Percentiles rank a stretch among this genome's conserved stretches.
These are phyloP conservation scores for Astyanax mexicanus DNA, from an alignment of 2,797 vertebrate species.

Conservation along the genomic window DNA sequence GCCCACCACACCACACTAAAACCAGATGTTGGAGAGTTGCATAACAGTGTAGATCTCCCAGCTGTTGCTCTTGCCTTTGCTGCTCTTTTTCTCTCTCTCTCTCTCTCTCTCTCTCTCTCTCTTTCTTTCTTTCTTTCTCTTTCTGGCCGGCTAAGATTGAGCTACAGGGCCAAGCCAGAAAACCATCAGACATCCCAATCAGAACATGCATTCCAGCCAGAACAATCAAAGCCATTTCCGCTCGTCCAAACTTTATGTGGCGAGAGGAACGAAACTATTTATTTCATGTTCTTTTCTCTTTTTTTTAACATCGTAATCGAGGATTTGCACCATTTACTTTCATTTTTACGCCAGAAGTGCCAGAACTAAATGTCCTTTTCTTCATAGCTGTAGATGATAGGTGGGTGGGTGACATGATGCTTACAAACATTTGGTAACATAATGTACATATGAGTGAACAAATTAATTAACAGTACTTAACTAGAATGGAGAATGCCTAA, in stretches of 20 bases:
- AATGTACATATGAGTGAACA: no score
- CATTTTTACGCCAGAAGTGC: not conserved
- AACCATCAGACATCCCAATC: slow-evolving; percentile 31
- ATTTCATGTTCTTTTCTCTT: not conserved
- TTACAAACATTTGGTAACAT: no score
- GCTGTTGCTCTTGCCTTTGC: no score
- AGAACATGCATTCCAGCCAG: slow-evolving; percentile 20
- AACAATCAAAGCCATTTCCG: slow-evolving; percentile 19
- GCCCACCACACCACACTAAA: slow-evolving; percentile 65
- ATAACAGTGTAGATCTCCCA: slow-evolving; percentile 72
- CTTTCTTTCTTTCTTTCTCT: not conserved
- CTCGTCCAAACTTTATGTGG: not conserved
- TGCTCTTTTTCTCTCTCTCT: slow-evolving; percentile 22
- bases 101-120: slow-evolving; percentile 1
- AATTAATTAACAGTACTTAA: no score
- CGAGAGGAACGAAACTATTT: not conserved
- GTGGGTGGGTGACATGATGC: no score
- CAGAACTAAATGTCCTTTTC: not conserved
- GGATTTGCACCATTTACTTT: not conserved
- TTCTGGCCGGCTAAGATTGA: slow-evolving; percentile 18
- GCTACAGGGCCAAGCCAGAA: slow-evolving; percentile 39
- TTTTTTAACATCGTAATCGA: not conserved
- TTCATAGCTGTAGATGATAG: no score
- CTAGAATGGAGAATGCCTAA: no score
- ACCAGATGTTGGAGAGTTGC: slow-evolving; percentile 78